Conservation (phyloP, 2,888 invertebrate species). For the Pardosa pseudoannulata region DNA sequence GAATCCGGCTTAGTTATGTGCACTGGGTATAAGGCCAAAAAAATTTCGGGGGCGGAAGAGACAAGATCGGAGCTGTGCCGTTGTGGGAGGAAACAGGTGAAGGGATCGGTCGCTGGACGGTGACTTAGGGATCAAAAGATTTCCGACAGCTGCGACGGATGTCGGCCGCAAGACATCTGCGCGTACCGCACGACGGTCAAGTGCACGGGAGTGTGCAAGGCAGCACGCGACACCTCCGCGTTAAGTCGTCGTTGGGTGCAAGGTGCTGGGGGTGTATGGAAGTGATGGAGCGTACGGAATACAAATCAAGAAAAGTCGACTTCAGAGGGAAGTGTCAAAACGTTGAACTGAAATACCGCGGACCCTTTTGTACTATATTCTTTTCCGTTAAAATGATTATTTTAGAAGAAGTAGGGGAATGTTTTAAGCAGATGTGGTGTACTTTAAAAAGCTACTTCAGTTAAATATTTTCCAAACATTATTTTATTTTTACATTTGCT, state of each 20-base stretch:
- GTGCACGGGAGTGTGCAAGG: slow-evolving; percentile 54
- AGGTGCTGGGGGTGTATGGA: background rate
- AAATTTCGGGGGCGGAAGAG: slow-evolving; percentile 1
- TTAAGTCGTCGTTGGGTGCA: background rate
- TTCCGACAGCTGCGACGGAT: slow-evolving; percentile 71
- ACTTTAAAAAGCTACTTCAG: too few relatives aligned
- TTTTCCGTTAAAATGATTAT: too few relatives aligned
- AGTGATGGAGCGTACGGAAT: slow-evolving; percentile 5
- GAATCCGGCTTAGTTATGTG: too few relatives aligned
- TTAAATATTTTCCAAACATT: too few relatives aligned
- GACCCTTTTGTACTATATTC: too few relatives aligned
- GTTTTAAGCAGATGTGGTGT: too few relatives aligned
- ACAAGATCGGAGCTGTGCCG: slow-evolving; percentile 23
- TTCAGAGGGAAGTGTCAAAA: background rate
- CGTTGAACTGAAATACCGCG: too few relatives aligned
- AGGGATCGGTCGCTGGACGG: slow-evolving; percentile 52
- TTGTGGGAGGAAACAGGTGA: slow-evolving; percentile 68
- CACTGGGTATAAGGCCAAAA: background rate
- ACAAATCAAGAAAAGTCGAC: background rate
- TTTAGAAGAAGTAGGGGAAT: too few relatives aligned
- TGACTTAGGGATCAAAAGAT: slow-evolving; percentile 66
- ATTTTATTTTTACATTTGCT: too few relatives aligned
- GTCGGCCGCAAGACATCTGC: slow-evolving; percentile 50
- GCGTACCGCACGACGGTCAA: slow-evolving; percentile 36
- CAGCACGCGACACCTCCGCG: slow-evolving; percentile 26